A percentile compares a stretch with the other conserved stretches of the same genome.
phyloP scores from a whole-genome alignment of 1,140 invertebrate genomes.

The Drosophila paulistorum region DNA sequence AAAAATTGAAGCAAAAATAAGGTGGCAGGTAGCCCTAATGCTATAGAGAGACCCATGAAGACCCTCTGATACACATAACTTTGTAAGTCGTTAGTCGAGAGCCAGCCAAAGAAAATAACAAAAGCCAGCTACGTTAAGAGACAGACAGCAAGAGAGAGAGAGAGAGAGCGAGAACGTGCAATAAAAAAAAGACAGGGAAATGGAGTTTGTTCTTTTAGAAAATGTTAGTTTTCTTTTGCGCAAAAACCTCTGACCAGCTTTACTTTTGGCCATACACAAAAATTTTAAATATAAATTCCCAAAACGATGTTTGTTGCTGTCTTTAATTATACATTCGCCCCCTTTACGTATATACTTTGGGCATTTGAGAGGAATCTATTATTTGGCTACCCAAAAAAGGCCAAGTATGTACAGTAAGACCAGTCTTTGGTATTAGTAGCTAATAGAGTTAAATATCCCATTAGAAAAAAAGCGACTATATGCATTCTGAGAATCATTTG shows the following conservation, averaged over 20 bases:
- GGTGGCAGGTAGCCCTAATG: conserved; percentile 39
- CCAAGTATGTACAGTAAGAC: not conserved
- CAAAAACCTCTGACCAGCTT: conserved; percentile 10
- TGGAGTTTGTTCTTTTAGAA: conserved; percentile 38
- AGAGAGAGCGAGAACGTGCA: not conserved
- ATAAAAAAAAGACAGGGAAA: not conserved
- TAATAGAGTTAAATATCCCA: not conserved
- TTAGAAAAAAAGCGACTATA: too few relatives aligned
- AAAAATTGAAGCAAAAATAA: conserved; percentile 1
- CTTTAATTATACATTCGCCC: not conserved
- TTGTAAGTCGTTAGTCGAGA: conserved; percentile 12
- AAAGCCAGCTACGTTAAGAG: not conserved
- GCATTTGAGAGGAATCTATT: not conserved
- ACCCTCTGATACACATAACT: conserved; percentile 8
- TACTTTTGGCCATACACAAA: conserved; percentile 3
- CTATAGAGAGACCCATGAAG: conserved; percentile 45
- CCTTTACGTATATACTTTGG: not conserved
- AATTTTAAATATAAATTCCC: conserved; percentile 22
- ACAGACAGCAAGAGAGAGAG: not conserved
- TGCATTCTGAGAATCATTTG: too few relatives aligned
- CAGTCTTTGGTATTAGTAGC: not conserved
- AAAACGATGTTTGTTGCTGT: not conserved
- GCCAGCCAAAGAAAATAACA: conserved; percentile 12
- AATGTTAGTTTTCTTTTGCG: conserved; percentile 38
- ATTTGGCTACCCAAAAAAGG: too few relatives aligned